Base-by-base conservation (phyloP, 2,113 vertebrate genomes). In the Mesoclemmys tuberculata region DNA sequence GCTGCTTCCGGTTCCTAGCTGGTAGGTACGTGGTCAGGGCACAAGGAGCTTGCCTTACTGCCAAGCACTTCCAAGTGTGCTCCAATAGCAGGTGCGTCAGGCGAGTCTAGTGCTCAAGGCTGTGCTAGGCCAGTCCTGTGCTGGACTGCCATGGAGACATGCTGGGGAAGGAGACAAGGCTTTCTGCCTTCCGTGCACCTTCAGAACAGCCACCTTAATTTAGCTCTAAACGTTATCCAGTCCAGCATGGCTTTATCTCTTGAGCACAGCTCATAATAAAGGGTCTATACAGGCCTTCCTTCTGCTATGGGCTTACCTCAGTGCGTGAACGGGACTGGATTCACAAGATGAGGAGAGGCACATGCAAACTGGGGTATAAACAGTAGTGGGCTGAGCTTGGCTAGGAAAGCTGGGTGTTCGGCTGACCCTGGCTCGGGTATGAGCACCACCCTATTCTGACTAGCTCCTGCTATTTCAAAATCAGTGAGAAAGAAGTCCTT, bases 191-290 rank as follows among this genome's bases (percentile, higher is more conserved):
- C 75, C 51, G 12, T 68, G 51, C 46, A 86, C 95, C 82, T 96
- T 95, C 90, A 83, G 82, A 85, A 78, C 93, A 89, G 83, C 87
- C 81, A 38, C 88, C 93, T 94, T 87, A 90, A 97, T 49, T 88
- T 87, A 29, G 95, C 93, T 92, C 93, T 95, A 89, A 85, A 93
- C 93, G 92, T 96, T 95, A 95, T 95, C 89, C 95, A 80, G 74
- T n/a, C 71, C 78, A 90, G 85, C 92, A 96, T 89, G 94, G 95
- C 93, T 96, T 93, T 97, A 95, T 96, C 96, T 96, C 96, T 87
- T 87, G 87, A 6, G 84, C 27, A 86, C 56, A 94, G 95, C 96
- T 96, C 94, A 90, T 90, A 96, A 35, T n/a, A 7, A 61, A 31
- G 58, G 58, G 29, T 29, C 29, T 14, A 61, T 14, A 31, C 58